phyloP scores from a whole-genome alignment of 2,797 vertebrate species.

The Sebastes reedi region DNA sequence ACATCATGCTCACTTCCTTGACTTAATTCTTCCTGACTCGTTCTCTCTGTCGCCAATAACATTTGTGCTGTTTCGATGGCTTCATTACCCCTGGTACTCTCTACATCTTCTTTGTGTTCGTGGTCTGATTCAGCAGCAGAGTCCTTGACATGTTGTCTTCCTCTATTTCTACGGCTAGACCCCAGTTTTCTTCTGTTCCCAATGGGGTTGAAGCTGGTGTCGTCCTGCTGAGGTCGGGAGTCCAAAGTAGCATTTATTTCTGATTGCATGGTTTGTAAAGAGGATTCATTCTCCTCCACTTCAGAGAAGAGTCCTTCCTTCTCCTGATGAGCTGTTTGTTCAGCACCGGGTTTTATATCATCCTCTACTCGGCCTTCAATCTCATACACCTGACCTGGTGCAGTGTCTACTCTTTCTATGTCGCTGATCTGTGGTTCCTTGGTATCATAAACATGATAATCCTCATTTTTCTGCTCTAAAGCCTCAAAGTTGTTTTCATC shows the following conservation, averaged over 20 bases:
- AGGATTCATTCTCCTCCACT: not conserved
- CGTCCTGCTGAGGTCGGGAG: not conserved
- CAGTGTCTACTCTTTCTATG: not conserved
- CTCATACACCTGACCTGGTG: not conserved
- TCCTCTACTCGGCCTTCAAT: not conserved
- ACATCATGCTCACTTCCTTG: too few relatives aligned
- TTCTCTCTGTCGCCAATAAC: not conserved
- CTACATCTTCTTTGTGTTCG: not conserved
- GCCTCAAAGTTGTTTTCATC: not conserved
- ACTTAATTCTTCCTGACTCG: not conserved
- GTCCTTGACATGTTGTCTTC: not conserved
- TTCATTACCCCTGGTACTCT: not conserved
- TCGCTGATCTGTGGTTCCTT: not conserved
- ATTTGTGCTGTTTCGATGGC: not conserved
- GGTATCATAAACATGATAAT: not conserved
- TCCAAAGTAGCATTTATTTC: not conserved
- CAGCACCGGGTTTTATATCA: not conserved
- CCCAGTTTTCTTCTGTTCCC: slow-evolving; percentile 32
- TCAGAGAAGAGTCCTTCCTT: not conserved
- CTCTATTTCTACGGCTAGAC: slow-evolving; percentile 54
- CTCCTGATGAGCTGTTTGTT: not conserved
- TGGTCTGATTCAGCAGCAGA: slow-evolving; percentile 1
- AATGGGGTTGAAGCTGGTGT: not conserved
- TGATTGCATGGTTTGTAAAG: not conserved
- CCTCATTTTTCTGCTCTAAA: not conserved